Percentiles rank a stretch among this genome's conserved stretches.
Conservation (phyloP, 2,888 invertebrate species). For the Crocallis elinguaria region DNA sequence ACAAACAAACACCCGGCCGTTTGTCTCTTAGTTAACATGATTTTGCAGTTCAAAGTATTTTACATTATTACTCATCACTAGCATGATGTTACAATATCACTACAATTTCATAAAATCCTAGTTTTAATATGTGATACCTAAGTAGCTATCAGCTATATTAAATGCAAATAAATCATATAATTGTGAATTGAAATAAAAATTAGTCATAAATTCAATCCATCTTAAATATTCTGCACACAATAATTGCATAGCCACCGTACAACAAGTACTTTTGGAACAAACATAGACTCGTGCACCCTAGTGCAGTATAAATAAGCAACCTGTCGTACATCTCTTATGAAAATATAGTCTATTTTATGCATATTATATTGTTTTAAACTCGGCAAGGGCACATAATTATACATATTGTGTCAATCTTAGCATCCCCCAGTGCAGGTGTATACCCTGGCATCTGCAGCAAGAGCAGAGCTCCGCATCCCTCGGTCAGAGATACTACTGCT, state of each 20-base stretch:
- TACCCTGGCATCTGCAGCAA: not conserved
- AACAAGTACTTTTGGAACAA: not conserved
- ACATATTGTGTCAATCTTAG: not conserved
- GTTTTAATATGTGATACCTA: conserved; percentile 9
- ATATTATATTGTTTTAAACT: not conserved
- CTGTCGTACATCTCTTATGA: conserved; percentile 5
- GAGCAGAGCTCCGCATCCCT: not conserved
- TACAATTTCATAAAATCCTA: conserved; percentile 8
- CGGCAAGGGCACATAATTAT: conserved; percentile 8
- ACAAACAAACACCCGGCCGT: conserved; percentile 35
- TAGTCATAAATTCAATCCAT: not conserved
- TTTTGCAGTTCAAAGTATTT: conserved; percentile 18
- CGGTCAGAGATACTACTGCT: conserved; percentile 46
- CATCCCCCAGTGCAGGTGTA: not conserved
- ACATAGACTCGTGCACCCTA: not conserved
- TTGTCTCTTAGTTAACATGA: conserved; percentile 45
- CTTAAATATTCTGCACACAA: not conserved
- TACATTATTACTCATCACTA: conserved; percentile 3
- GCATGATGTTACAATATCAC: conserved; percentile 1
- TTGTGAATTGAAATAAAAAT: not conserved
- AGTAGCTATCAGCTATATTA: conserved; percentile 4
- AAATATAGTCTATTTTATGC: conserved; percentile 20
- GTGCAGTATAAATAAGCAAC: conserved; percentile 13
- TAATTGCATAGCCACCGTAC: not conserved
- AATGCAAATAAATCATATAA: conserved; percentile 3